phyloP scores from a whole-genome alignment of 2,113 vertebrate genomes.

The Speoplatyrhinus poulsoni region DNA sequence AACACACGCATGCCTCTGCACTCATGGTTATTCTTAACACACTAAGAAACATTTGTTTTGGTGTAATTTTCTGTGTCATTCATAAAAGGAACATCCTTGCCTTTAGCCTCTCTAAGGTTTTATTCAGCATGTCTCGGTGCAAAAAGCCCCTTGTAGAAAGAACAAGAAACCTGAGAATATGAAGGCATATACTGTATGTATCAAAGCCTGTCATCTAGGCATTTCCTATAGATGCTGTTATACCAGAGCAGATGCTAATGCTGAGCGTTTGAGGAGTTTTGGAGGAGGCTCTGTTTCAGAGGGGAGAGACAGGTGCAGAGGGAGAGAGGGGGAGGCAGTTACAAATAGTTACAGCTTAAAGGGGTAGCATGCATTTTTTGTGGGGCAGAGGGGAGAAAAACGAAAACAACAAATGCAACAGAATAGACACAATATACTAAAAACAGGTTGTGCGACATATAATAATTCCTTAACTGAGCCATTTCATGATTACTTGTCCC shows the following conservation, averaged over 20 bases:
- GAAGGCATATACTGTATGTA: constrained; percentile 10
- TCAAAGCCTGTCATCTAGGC: constrained; percentile 31
- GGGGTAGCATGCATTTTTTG: too few species aligned
- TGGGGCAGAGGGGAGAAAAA: too few species aligned
- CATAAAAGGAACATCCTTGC: constrained; percentile 4
- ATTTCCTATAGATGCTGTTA: neutral
- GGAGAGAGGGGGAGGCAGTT: too few species aligned
- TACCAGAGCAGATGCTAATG: constrained; percentile 34
- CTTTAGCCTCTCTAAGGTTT: constrained; percentile 29
- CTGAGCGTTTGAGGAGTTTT: constrained; percentile 4
- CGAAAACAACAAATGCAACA: too few species aligned
- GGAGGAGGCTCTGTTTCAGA: constrained; percentile 14
- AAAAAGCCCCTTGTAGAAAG: constrained; percentile 13
- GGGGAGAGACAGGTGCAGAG: neutral
- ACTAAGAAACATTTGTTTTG: constrained; percentile 20
- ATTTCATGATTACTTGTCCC: too few species aligned
- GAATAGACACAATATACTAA: too few species aligned
- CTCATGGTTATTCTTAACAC: constrained; percentile 31
- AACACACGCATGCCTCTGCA: neutral
- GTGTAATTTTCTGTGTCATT: constrained; percentile 14
- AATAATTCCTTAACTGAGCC: too few species aligned
- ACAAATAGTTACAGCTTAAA: too few species aligned
- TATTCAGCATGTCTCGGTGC: constrained; percentile 12
- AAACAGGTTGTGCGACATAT: too few species aligned
- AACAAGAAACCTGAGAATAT: constrained; percentile 11